Evolutionary conservation across 2,797 vertebrate genomes (phyloP), one percentile per base, ranked within the genome.

Genomic region (Etheostoma perlongum): DNA sequence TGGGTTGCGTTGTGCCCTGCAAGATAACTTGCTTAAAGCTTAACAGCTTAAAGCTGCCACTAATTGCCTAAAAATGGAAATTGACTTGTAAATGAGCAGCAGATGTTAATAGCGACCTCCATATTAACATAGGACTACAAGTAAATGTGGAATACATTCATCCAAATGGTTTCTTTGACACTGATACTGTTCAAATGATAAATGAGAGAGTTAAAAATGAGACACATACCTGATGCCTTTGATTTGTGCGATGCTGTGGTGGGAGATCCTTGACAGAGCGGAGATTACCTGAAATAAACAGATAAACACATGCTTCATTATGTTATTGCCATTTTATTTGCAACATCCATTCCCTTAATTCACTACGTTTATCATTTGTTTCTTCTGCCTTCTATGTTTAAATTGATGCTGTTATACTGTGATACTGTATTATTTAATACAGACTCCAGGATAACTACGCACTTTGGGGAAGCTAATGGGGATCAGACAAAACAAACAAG

Each of bases 161-260:
- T 78, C 40, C 33, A 47, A 78, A 73, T 62, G 48, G 11, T n/a
- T 74, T 79, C 23, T 71, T 8, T 59, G 48, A 67, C 55, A 57
- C 19, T 0, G 60, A 76, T 46, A 25, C 68, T 63, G 58, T 54
- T 72, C 7, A 23, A 53, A 62, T 60, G 49, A 75, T 64, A 55
- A 76, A 76, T 52, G 49, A 62, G 18, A 47, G 49, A 63, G 55
- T 25, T 30, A 15, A 6, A 57, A n/a, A 77, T 48, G n/a, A 70
- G 55, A 78, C 7, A 74, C 94, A 91, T 95, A 99, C 98, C 97
- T 97, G 93, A 99, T 98, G 76, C 98, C 98, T 95, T 99, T 99
- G 93, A 95, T 97, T 91, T 99, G 98, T 7, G 96, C 96, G 33
- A 98, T 96, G 82, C 95, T 97, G 95, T 99, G 96, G 74, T 97